A percentile compares a stretch with the other conserved stretches of the same genome.
phyloP scores from a whole-genome alignment of 1,140 invertebrate species.

The Sitodiplosis mosellana region DNA sequence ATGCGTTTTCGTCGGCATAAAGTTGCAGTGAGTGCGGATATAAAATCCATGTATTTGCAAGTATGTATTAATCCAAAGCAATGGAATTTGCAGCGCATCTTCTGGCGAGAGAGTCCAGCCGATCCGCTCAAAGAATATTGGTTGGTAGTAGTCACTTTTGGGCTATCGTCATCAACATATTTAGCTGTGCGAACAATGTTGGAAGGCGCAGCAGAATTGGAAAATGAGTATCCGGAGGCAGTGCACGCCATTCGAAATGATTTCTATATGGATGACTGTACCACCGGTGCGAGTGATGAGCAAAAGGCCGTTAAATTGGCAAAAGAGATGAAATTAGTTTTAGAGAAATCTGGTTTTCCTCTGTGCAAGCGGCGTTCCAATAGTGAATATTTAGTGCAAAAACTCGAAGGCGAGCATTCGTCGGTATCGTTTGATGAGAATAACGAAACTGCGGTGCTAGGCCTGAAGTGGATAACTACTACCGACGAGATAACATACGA shows the following conservation, averaged over 20 bases:
- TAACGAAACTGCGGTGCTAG: slow-evolving; percentile 7
- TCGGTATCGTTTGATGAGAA: neutral
- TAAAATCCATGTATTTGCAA: slow-evolving; percentile 25
- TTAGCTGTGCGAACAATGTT: slow-evolving; percentile 17
- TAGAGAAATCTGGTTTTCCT: slow-evolving; percentile 8
- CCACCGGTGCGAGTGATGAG: slow-evolving; percentile 15
- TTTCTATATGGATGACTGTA: slow-evolving; percentile 26
- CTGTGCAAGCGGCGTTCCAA: slow-evolving; percentile 14
- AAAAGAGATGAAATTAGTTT: slow-evolving; percentile 7
- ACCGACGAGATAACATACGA: slow-evolving; percentile 8
- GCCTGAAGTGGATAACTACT: slow-evolving; percentile 8
- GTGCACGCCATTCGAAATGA: slow-evolving; percentile 12
- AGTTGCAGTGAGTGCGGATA: slow-evolving; percentile 18
- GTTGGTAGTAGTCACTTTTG: slow-evolving; percentile 18
- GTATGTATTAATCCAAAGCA: slow-evolving; percentile 15
- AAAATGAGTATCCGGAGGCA: slow-evolving; percentile 11
- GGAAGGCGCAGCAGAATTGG: slow-evolving; percentile 13
- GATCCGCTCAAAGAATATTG: slow-evolving; percentile 7
- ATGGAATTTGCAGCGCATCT: slow-evolving; percentile 20
- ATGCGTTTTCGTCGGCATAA: slow-evolving; percentile 20
- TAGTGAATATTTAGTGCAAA: slow-evolving; percentile 5
- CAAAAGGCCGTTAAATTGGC: slow-evolving; percentile 12
- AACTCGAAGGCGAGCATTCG: slow-evolving; percentile 4
- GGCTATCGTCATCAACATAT: slow-evolving; percentile 19
- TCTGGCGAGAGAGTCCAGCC: slow-evolving; percentile 16